These are phyloP conservation scores for Drosophila navojoa DNA, from an alignment of 1,140 invertebrate genomes.

Conservation along the genomic window DNA sequence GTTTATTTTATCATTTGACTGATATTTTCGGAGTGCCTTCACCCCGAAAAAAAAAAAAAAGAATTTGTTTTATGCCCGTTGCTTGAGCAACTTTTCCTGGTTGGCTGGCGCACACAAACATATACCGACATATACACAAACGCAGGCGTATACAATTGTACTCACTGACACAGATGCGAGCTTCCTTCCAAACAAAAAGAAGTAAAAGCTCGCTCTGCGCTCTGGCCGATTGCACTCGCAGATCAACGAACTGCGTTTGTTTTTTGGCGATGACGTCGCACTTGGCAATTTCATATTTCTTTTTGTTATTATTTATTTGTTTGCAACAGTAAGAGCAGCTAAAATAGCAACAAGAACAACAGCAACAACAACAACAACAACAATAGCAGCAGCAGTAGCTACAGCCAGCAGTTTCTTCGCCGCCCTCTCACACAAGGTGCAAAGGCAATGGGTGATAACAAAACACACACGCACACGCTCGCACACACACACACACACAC, in stretches of 20 bases:
- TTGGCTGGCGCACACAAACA: constrained; percentile 36
- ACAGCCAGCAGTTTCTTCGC: constrained; percentile 17
- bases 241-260: constrained; percentile 77
- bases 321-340: constrained; percentile 35
- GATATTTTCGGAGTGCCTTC: constrained; percentile 79
- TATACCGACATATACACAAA: constrained; percentile 7
- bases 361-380: neutral
- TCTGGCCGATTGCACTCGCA: constrained; percentile 32
- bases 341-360: constrained; percentile 6
- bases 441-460: constrained; percentile 66
- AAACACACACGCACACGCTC: constrained; percentile 13
- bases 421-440: constrained; percentile 57
- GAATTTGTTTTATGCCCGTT: constrained; percentile 34
- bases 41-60: constrained; percentile 57
- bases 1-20: constrained; percentile 77
- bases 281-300: constrained; percentile 60
- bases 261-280: constrained; percentile 73
- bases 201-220: constrained; percentile 58
- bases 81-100: constrained; percentile 74
- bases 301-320: constrained; percentile 47
- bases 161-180: constrained; percentile 33
- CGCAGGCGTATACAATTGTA: neutral
- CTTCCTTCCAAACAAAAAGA: constrained; percentile 52
- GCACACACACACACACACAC: constrained; percentile 8
- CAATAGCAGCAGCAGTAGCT: constrained; percentile 18